These are phyloP conservation scores for Microcebus griseorufus DNA, from an alignment of 2,113 vertebrate genomes.

Conservation along the genomic window DNA sequence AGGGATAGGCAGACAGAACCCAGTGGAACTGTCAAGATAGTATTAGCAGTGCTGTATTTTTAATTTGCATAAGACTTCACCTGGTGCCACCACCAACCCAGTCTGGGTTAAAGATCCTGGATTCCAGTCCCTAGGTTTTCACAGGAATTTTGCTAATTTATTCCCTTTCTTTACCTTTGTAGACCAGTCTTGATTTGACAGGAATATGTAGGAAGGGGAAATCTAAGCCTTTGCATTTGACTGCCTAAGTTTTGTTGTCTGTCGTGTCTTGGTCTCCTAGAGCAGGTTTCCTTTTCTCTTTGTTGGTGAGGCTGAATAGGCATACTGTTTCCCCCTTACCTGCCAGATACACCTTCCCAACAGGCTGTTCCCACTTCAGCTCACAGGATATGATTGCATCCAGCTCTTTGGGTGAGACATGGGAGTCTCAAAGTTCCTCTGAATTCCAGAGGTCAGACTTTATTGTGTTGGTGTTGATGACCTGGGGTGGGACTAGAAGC, in stretches of 20 bases:
- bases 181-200: background rate
- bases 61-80: background rate
- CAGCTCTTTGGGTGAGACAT: background rate
- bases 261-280: background rate
- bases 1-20: background rate
- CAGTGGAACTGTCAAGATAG: background rate
- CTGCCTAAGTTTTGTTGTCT: background rate
- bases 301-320: background rate
- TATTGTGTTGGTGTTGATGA: background rate
- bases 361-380: background rate
- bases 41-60: background rate
- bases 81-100: background rate
- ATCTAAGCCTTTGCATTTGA: background rate
- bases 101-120: background rate
- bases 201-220: background rate
- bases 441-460: background rate
- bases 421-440: background rate
- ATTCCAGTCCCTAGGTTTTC: background rate
- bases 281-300: background rate
- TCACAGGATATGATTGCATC: background rate
- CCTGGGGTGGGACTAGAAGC: background rate
- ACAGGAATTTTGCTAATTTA: slow-evolving; percentile 34
- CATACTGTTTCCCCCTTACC: background rate
- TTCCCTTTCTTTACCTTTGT: background rate
- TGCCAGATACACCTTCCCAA: background rate